Conservation (phyloP, 2,888 invertebrate genomes). For the Coenonympha glycerion region DNA sequence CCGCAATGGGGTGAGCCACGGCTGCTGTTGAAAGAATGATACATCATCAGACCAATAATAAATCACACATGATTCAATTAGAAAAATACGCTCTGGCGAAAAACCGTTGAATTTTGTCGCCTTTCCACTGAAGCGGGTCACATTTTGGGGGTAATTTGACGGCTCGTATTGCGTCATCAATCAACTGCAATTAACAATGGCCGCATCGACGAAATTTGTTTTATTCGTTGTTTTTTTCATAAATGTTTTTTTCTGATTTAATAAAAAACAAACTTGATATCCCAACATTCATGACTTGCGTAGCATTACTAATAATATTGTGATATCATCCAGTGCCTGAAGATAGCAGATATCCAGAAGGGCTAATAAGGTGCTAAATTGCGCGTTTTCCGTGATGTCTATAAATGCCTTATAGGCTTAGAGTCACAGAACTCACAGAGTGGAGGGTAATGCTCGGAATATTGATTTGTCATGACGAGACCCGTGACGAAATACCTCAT, state of each 20-base stretch:
- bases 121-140: constrained; percentile 42
- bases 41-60: constrained; percentile 76
- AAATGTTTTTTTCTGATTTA: constrained; percentile 5
- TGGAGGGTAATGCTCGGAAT: too few species aligned
- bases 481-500: too few species aligned
- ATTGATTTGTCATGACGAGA: too few species aligned
- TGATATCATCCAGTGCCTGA: too few species aligned
- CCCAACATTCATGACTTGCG: too few species aligned
- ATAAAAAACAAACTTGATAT: neutral
- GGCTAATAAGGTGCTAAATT: too few species aligned
- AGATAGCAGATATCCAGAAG: too few species aligned
- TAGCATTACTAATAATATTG: too few species aligned
- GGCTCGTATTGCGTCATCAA: constrained; percentile 68
- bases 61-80: constrained; percentile 76
- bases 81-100: constrained; percentile 61
- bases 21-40: constrained; percentile 75
- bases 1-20: constrained; percentile 69
- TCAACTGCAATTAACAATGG: constrained; percentile 62
- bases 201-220: constrained; percentile 16
- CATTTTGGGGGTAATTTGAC: constrained; percentile 67
- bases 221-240: constrained; percentile 10
- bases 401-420: too few species aligned
- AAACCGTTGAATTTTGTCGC: constrained; percentile 60
- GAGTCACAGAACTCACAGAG: too few species aligned
- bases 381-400: too few species aligned